Evolutionary conservation across 2,113 vertebrate genomes (phyloP).

Genomic region (Bubalus kerabau): DNA sequence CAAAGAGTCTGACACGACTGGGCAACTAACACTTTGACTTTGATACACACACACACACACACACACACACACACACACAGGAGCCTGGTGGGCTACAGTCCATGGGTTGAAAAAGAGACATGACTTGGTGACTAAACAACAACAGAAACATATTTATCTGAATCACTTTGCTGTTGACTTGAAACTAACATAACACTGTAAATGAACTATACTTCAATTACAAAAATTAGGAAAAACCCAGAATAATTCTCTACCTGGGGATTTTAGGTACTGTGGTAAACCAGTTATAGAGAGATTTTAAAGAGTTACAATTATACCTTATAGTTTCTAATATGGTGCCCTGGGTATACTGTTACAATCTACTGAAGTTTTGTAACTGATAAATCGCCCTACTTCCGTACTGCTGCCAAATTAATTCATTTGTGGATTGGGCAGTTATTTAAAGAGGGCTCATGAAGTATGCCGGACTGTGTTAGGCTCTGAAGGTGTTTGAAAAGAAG

Average conservation of each 20-base stretch:
- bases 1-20: background rate
- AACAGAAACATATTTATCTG: background rate
- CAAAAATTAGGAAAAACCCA: background rate
- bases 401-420: background rate
- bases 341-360: background rate
- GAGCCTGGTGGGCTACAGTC: background rate
- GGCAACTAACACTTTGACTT: background rate
- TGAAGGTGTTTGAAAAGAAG: conserved; percentile 12
- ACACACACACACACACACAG: background rate
- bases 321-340: background rate
- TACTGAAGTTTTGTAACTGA: background rate
- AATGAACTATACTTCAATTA: background rate
- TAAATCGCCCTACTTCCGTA: background rate
- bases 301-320: background rate
- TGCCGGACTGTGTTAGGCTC: background rate
- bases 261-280: background rate
- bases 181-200: background rate
- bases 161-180: background rate
- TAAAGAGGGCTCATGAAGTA: background rate
- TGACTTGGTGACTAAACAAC: background rate
- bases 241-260: background rate
- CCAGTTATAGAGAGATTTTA: background rate
- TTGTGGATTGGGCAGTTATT: background rate
- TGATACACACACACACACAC: background rate
- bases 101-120: background rate